Base-by-base conservation (phyloP, 1,140 invertebrate species). In the Temnothorax longispinosus region DNA sequence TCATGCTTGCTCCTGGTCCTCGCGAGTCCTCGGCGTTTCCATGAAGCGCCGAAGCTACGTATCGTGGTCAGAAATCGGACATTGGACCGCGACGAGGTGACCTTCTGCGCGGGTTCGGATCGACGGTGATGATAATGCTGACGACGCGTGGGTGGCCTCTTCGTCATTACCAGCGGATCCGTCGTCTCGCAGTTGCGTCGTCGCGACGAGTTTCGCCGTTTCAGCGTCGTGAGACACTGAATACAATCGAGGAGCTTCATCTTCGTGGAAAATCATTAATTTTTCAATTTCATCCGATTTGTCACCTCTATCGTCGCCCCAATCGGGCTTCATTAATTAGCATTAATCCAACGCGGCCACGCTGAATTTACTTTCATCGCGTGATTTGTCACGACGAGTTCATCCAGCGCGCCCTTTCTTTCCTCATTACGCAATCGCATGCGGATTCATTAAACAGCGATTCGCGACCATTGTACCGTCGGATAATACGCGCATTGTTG, bases 241-340 rank as follows among this genome's bases (percentile, higher is more conserved):
- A 94, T 92, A 75, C 95, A 95, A 56, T 88, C 77, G n/a, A 94
- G 89, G 10, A 95, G 90, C 89, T 91, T 94, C 95, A 95, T 95
- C 35, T 91, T 92, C 10, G 4, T 3, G 38, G 15, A 47, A 38
- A 78, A 71, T 64, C 13, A 11, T 78, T 5, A 5, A 32, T 80
- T 67, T 67, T 15, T 41, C 18, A 15, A 35, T 77, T 21, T 52
- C 8, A 15, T 21, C 18, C 38, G 32, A 41, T 6, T 56, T 77
- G 50, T 18, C n/a, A 54, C n/a, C 41, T 74, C n/a, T 47, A 41
- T 32, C n/a, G 67, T n/a, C 21, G 8, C 15, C 38, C 15, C 35
- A 44, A 35, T 50, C 69, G 27, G 18, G 32, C 32, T 7, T 52
- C 44, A 32, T 84, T 62, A 60, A 76, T 75, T 50, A 44, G 41